Percentiles rank a stretch among this genome's conserved stretches.
phyloP scores from a whole-genome alignment of 2,797 vertebrate species.

The Leptoclinus maculatus region DNA sequence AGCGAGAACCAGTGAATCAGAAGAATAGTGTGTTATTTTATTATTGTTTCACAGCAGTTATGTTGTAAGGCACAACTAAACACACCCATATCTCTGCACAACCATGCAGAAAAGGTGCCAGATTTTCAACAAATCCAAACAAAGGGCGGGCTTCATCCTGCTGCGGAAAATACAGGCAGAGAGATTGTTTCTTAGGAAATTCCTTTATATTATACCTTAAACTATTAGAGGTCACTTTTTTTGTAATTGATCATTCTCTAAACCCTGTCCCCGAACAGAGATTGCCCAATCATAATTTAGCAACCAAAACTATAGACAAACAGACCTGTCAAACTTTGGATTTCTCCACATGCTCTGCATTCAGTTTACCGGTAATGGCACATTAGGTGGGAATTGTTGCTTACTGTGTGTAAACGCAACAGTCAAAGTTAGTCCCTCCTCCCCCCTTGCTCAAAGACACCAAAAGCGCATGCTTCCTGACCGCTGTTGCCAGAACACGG shows the following conservation, averaged over 20 bases:
- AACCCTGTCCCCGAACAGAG: not conserved
- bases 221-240: not conserved
- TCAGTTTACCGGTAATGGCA: not conserved
- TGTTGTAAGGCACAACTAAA: not conserved
- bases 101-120: not conserved
- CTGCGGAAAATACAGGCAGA: no score
- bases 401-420: not conserved
- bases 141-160: not conserved
- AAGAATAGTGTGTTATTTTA: not conserved
- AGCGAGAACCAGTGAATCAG: not conserved
- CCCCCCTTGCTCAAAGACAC: not conserved
- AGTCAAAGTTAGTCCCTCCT: not conserved
- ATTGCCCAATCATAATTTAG: not conserved
- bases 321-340: not conserved
- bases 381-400: not conserved
- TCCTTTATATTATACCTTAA: not conserved
- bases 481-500: not conserved
- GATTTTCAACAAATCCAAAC: not conserved
- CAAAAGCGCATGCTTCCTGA: not conserved
- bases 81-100: not conserved
- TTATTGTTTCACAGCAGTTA: not conserved
- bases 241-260: not conserved
- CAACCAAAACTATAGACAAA: not conserved
- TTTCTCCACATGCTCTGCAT: not conserved
- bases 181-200: not conserved